Evolutionary conservation across 2,797 vertebrate genomes (phyloP).

Genomic region (Peromyscus nudipes): DNA sequence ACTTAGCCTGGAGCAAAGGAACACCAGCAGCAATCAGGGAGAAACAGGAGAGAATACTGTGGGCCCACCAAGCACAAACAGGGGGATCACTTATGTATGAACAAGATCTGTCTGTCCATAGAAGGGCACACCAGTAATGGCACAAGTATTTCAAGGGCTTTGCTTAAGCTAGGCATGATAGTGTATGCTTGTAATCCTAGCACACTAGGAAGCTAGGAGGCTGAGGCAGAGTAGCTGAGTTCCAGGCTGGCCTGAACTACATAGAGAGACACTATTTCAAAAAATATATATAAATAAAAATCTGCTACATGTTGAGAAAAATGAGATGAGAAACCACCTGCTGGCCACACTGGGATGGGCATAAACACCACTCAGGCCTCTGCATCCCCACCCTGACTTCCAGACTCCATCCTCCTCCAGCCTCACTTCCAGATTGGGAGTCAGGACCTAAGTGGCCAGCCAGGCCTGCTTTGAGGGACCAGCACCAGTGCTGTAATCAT

Average conservation of each 20-base stretch:
- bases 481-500: not conserved
- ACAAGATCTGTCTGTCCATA: not conserved
- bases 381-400: not conserved
- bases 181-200: not conserved
- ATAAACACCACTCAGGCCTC: accelerated
- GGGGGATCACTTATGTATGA: accelerated
- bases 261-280: not conserved
- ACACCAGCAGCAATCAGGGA: accelerated
- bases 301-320: not conserved
- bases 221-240: not conserved
- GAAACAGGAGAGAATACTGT: not conserved
- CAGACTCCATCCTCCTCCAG: not conserved
- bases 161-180: not conserved
- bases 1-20: not conserved
- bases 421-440: accelerated
- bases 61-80: not conserved
- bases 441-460: accelerated
- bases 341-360: accelerated
- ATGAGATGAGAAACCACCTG: not conserved
- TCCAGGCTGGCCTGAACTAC: not conserved
- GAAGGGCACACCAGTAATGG: not conserved
- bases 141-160: not conserved
- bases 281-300: not conserved
- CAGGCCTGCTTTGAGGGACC: too few relatives aligned
- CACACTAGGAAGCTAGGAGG: not conserved